phyloP scores from a whole-genome alignment of 2,888 invertebrate genomes.

The Heteromurus nitidus region DNA sequence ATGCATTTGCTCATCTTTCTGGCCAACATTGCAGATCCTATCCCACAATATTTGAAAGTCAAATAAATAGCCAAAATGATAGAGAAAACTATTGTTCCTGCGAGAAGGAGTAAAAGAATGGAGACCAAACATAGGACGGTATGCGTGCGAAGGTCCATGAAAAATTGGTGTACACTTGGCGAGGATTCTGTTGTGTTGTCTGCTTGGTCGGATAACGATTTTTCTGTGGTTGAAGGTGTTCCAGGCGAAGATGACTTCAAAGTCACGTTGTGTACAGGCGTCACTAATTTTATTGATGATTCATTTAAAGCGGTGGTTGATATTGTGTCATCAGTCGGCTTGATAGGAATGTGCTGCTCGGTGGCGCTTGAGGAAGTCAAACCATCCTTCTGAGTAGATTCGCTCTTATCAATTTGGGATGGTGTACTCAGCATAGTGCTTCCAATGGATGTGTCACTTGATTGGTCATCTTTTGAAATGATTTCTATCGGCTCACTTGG shows the following conservation, averaged over 20 bases:
- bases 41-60: not conserved
- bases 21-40: not conserved
- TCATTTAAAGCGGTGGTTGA: not conserved
- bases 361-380: not conserved
- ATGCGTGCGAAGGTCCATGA: constrained; percentile 24
- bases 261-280: not conserved
- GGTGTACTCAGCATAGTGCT: no score
- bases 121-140: constrained; percentile 38
- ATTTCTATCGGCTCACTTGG: no score
- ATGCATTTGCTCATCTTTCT: not conserved
- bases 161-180: constrained; percentile 40
- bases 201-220: not conserved
- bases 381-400: not conserved
- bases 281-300: not conserved
- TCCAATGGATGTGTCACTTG: not conserved
- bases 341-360: not conserved
- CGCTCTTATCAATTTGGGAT: no score
- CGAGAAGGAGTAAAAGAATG: constrained; percentile 18
- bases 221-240: not conserved
- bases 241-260: no score
- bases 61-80: constrained; percentile 20
- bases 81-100: constrained; percentile 14
- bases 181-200: not conserved
- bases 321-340: not conserved
- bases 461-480: not conserved